These are phyloP conservation scores for Mizuhopecten yessoensis DNA, from an alignment of 1,140 invertebrate genomes.

Conservation along the genomic window DNA sequence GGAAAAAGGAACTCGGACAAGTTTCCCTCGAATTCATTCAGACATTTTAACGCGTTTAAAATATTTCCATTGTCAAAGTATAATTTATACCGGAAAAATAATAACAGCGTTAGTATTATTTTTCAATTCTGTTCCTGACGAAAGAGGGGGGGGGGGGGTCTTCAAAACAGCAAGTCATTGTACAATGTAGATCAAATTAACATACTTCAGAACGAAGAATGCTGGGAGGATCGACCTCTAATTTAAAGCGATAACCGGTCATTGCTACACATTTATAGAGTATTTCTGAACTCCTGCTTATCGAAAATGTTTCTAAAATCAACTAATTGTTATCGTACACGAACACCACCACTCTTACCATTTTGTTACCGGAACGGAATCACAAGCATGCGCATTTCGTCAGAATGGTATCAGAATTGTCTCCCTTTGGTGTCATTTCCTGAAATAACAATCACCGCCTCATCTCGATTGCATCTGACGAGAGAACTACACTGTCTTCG, in stretches of 20 bases:
- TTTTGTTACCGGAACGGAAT: conserved; percentile 25
- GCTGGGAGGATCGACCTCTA: not conserved
- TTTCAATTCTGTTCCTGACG: too few relatives aligned
- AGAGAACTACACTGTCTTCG: too few relatives aligned
- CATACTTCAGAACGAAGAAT: not conserved
- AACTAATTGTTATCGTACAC: not conserved
- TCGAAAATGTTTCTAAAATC: not conserved
- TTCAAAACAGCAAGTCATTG: conserved; percentile 18
- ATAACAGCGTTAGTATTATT: too few relatives aligned
- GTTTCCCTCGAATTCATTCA: too few relatives aligned
- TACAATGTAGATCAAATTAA: not conserved
- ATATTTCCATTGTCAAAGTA: too few relatives aligned
- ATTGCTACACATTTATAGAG: not conserved
- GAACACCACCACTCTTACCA: not conserved
- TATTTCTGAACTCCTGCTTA: not conserved
- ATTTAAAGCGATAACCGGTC: not conserved
- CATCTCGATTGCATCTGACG: too few relatives aligned
- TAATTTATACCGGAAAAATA: too few relatives aligned
- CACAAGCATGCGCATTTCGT: not conserved
- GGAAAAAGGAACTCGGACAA: too few relatives aligned
- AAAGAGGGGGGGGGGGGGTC: not conserved
- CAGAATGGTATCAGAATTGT: too few relatives aligned
- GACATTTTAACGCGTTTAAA: too few relatives aligned
- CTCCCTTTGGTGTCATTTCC: not conserved
- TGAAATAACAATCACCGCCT: not conserved